These are phyloP conservation scores for Brachionus rubens DNA, from an alignment of 1,140 invertebrate species.

Conservation along the genomic window DNA sequence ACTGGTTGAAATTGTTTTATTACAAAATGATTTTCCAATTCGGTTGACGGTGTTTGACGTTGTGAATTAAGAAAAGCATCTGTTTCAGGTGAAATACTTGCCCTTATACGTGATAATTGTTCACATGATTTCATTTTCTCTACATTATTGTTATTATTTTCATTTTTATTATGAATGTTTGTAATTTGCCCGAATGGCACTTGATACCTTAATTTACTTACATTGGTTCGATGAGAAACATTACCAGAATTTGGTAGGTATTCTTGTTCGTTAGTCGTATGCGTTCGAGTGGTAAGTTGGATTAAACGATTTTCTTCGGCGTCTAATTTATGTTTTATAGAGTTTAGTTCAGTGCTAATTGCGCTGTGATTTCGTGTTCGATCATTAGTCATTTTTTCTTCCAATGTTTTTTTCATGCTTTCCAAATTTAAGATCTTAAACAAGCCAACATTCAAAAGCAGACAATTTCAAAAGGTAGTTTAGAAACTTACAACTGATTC, in stretches of 20 bases:
- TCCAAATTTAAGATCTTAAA: slow-evolving; percentile 25
- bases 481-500: neutral
- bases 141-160: neutral
- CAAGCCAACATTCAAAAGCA: too few relatives aligned
- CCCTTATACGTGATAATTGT: too few relatives aligned
- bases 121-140: neutral
- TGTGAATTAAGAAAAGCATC: neutral
- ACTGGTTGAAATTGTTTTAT: slow-evolving; percentile 12
- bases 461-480: too few relatives aligned
- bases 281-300: neutral
- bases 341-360: slow-evolving; percentile 7
- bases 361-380: neutral
- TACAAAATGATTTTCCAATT: slow-evolving; percentile 22
- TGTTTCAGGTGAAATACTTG: slow-evolving; percentile 4
- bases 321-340: slow-evolving; percentile 21
- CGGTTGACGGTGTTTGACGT: neutral
- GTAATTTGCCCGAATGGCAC: neutral
- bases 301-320: slow-evolving; percentile 1
- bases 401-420: slow-evolving; percentile 9
- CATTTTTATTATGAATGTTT: slow-evolving; percentile 4
- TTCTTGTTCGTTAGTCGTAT: neutral
- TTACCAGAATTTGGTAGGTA: neutral
- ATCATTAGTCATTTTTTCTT: neutral
- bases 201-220: neutral
- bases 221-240: neutral